Conservation (phyloP, 2,113 vertebrate genomes). For the Nicator chloris region DNA sequence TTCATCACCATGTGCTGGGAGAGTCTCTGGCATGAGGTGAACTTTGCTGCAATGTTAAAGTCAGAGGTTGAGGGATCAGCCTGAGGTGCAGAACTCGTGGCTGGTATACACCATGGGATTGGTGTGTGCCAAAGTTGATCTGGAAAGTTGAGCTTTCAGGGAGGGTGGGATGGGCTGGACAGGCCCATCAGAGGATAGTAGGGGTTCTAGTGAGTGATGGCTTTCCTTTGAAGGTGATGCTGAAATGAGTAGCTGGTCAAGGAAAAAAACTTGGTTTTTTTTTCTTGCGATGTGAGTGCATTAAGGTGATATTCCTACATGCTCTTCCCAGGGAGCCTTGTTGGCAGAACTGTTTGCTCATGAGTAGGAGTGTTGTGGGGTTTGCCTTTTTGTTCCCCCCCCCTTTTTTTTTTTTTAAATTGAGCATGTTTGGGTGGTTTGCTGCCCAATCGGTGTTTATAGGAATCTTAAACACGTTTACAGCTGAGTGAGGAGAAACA, state of each 20-base stretch:
- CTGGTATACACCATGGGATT: background rate
- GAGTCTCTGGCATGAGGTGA: background rate
- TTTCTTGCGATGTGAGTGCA: background rate
- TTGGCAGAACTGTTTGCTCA: background rate
- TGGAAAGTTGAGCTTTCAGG: background rate
- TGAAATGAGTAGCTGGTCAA: background rate
- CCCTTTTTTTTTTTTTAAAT: too few species aligned
- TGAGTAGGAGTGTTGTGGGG: background rate
- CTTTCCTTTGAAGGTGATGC: background rate
- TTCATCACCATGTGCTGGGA: background rate
- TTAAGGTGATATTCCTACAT: background rate
- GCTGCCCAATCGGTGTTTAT: background rate
- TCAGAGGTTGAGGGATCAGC: background rate
- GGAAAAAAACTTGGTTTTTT: background rate
- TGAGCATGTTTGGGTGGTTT: background rate
- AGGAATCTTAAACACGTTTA: background rate
- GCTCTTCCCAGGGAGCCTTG: background rate
- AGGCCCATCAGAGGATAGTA: background rate
- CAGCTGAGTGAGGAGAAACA: background rate
- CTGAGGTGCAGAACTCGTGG: background rate
- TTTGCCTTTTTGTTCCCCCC: background rate
- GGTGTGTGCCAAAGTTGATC: accelerated
- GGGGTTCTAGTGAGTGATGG: background rate
- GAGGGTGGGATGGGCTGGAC: background rate
- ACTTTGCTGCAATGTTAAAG: background rate